Conservation (phyloP, 2,113 vertebrate genomes). For the Mandrillus leucophaeus region DNA sequence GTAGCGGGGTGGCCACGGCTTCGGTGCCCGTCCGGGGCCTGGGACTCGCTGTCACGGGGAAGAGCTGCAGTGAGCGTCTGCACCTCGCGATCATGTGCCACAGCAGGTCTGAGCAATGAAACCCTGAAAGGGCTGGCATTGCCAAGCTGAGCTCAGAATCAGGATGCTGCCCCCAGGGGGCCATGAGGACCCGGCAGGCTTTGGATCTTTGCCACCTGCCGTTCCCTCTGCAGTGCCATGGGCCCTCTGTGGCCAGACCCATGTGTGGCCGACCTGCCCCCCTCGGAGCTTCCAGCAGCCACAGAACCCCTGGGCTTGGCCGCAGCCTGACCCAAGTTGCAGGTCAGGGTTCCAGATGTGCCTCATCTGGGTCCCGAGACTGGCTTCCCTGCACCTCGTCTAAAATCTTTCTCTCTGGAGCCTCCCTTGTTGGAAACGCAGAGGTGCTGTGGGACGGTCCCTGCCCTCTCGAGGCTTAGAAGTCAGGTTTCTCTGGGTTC, state of each 20-base stretch:
- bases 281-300: neutral
- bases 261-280: neutral
- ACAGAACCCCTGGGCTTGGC: neutral
- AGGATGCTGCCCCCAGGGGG: neutral
- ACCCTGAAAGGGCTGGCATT: neutral
- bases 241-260: neutral
- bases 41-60: neutral
- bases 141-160: too few relatives aligned
- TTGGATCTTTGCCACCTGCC: neutral
- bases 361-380: rapidly evolving
- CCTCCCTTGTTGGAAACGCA: neutral
- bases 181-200: neutral
- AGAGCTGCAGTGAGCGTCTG: neutral
- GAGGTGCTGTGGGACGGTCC: neutral
- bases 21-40: neutral
- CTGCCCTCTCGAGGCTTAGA: neutral
- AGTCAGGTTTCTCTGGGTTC: neutral
- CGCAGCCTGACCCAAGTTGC: neutral
- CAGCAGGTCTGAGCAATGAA: neutral
- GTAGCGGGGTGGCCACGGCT: neutral
- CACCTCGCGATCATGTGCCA: neutral
- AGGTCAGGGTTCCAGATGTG: neutral
- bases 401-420: neutral
- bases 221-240: neutral
- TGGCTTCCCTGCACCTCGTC: neutral